Conservation (phyloP, 2,797 vertebrate genomes). For the Rhinatrema bivittatum region DNA sequence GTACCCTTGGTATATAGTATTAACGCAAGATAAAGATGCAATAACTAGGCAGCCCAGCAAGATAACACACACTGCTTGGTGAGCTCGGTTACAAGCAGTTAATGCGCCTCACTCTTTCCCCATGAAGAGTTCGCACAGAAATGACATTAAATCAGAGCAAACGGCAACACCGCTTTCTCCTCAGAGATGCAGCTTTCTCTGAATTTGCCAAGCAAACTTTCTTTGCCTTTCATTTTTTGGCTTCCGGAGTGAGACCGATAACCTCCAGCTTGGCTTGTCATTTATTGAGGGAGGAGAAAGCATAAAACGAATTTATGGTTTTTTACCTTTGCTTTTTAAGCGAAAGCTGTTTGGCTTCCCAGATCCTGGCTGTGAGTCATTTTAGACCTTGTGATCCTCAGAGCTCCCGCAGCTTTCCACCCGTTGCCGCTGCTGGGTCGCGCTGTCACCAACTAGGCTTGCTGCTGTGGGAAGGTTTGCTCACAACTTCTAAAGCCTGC, state of each 20-base stretch:
- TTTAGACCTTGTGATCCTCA: not conserved
- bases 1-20: too few relatives aligned
- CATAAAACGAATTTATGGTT: conserved; percentile 9
- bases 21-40: too few relatives aligned
- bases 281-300: too few relatives aligned
- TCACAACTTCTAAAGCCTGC: conserved; percentile 10
- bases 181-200: too few relatives aligned
- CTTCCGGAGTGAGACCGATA: too few relatives aligned
- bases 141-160: not conserved
- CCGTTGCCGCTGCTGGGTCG: not conserved
- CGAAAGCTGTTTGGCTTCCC: conserved; percentile 20
- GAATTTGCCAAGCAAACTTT: not conserved
- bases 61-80: conserved; percentile 2
- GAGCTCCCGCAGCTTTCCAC: not conserved
- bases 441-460: not conserved
- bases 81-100: conserved; percentile 25
- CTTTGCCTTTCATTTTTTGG: not conserved
- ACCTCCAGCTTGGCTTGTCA: too few relatives aligned
- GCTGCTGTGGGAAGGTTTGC: conserved; percentile 1
- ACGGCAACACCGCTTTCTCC: too few relatives aligned
- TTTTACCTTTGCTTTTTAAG: conserved; percentile 54
- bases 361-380: conserved; percentile 8
- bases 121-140: conserved; percentile 1
- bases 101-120: not conserved
- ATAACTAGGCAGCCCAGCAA: too few relatives aligned